These are phyloP conservation scores for Thunnus albacares DNA, from an alignment of 2,797 vertebrate genomes.

Conservation along the genomic window DNA sequence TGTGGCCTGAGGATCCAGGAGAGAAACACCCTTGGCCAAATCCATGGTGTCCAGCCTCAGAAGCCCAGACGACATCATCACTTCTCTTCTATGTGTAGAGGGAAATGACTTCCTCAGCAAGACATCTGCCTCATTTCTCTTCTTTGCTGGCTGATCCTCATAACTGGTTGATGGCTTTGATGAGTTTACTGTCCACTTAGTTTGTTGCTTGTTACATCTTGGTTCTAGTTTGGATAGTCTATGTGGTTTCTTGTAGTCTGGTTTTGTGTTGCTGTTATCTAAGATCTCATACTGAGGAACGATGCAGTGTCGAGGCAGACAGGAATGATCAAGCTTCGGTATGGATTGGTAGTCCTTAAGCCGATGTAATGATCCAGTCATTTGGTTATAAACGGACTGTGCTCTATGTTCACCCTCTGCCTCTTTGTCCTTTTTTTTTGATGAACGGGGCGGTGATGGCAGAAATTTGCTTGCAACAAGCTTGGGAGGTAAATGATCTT, in stretches of 20 bases:
- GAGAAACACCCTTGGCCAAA: slow-evolving; percentile 81
- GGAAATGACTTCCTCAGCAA: slow-evolving; percentile 20
- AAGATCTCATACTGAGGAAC: slow-evolving; percentile 78
- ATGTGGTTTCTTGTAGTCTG: slow-evolving; percentile 20
- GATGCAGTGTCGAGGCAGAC: slow-evolving; percentile 66
- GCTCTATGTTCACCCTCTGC: neutral
- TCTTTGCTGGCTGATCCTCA: slow-evolving; percentile 9
- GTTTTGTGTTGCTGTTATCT: slow-evolving; percentile 31
- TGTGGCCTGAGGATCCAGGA: slow-evolving; percentile 49
- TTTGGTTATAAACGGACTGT: neutral
- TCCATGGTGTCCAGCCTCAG: slow-evolving; percentile 69
- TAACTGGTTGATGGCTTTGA: slow-evolving; percentile 10
- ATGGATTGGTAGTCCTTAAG: slow-evolving; percentile 13
- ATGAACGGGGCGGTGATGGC: slow-evolving; percentile 32
- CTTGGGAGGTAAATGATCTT: slow-evolving; percentile 10
- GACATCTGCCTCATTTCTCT: slow-evolving; percentile 17
- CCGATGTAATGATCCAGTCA: slow-evolving; percentile 8
- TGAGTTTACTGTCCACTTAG: neutral
- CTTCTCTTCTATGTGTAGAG: slow-evolving; percentile 14
- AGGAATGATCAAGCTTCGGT: slow-evolving; percentile 47
- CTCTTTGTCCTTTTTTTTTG: slow-evolving; percentile 11
- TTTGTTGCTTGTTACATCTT: slow-evolving; percentile 31
- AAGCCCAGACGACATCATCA: slow-evolving; percentile 29
- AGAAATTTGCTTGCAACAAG: slow-evolving; percentile 14
- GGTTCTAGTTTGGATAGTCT: slow-evolving; percentile 1